phyloP scores from a whole-genome alignment of 2,113 vertebrate species.

The Saccopteryx leptura region DNA sequence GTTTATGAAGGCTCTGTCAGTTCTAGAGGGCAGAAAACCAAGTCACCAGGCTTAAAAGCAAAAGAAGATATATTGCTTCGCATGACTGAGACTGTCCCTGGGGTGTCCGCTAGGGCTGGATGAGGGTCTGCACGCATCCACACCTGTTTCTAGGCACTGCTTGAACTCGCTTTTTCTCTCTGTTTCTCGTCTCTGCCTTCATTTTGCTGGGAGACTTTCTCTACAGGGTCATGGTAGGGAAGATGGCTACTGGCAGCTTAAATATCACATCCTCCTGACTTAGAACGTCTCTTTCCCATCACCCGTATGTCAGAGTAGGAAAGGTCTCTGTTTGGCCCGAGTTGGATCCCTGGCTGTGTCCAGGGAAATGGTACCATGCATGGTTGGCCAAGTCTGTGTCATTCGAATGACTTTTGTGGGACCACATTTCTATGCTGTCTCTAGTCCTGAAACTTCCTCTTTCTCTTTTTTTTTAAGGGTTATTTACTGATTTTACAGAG shows the following conservation, averaged over 20 bases:
- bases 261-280: neutral
- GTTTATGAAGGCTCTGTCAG: neutral
- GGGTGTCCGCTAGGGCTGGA: neutral
- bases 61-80: neutral
- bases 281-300: neutral
- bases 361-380: neutral
- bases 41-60: neutral
- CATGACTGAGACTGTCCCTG: neutral
- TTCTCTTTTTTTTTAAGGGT: neutral
- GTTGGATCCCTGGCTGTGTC: neutral
- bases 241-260: neutral
- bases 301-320: neutral
- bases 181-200: neutral
- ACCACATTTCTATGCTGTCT: neutral
- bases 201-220: neutral
- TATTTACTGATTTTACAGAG: no score
- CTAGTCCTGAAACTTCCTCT: neutral
- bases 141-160: neutral
- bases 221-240: neutral
- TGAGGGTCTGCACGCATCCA: rapidly evolving
- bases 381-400: neutral
- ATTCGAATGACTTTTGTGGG: neutral
- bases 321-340: neutral
- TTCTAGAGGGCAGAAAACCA: neutral
- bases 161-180: neutral